These are phyloP conservation scores for Catalaphyllia jardinei DNA, from an alignment of 64 coral and sea anemone species.

Conservation along the genomic window DNA sequence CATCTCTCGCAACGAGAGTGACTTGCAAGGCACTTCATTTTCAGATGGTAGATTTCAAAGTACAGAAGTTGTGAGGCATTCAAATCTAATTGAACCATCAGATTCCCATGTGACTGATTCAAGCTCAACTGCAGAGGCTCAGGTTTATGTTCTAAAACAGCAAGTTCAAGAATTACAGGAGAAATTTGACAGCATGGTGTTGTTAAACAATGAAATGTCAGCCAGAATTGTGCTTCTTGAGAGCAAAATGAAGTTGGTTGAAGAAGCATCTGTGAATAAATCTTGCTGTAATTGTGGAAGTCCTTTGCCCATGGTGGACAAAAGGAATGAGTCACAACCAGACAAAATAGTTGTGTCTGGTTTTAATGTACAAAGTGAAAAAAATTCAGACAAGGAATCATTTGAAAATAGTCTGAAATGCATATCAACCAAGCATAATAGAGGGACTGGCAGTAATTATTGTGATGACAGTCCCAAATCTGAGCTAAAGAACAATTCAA, in stretches of 20 bases:
- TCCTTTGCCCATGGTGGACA: neutral
- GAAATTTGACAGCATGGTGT: slow-evolving; percentile 56
- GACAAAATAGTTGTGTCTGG: slow-evolving; percentile 7
- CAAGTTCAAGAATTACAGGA: slow-evolving; percentile 66
- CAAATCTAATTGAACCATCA: slow-evolving; percentile 8
- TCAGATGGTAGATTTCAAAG: neutral
- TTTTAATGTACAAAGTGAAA: slow-evolving; percentile 6
- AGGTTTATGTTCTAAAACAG: slow-evolving; percentile 14
- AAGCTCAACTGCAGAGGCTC: neutral
- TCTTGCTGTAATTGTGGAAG: neutral
- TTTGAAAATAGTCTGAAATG: neutral
- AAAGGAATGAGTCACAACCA: neutral
- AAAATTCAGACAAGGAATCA: neutral
- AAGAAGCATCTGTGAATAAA: slow-evolving; percentile 55
- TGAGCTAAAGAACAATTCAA: neutral
- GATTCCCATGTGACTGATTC: neutral
- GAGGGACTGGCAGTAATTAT: neutral
- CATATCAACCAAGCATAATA: neutral
- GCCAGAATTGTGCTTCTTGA: slow-evolving; percentile 78
- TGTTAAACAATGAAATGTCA: slow-evolving; percentile 82
- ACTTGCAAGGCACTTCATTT: neutral
- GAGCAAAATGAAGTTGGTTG: slow-evolving; percentile 77
- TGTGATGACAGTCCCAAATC: neutral
- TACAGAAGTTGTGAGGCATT: slow-evolving; percentile 51
- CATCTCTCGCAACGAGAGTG: neutral